These are phyloP conservation scores for Rhopalosiphum nymphaeae DNA, from an alignment of 2,888 invertebrate species.

Conservation along the genomic window DNA sequence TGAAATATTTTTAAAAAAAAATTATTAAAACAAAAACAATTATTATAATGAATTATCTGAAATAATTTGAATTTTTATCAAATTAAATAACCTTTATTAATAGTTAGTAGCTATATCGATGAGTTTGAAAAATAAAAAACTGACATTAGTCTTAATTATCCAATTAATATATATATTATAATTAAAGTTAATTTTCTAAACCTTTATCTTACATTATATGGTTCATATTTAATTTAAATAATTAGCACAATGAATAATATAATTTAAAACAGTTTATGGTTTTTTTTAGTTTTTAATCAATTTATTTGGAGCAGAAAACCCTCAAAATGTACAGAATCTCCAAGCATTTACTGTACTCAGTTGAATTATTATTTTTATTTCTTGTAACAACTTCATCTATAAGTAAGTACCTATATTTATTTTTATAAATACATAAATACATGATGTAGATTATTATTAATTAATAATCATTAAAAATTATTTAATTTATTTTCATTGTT, in stretches of 20 bases:
- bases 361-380: constrained; percentile 18
- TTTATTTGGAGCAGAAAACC: constrained; percentile 1
- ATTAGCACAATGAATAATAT: not conserved
- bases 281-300: constrained; percentile 24
- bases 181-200: not conserved
- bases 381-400: constrained; percentile 40
- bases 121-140: not conserved
- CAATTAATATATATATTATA: not conserved
- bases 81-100: constrained; percentile 5
- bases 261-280: not conserved
- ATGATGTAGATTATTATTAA: not conserved
- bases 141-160: not conserved
- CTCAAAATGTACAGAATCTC: constrained; percentile 46
- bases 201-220: not conserved
- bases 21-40: not conserved
- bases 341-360: constrained; percentile 38
- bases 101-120: not conserved
- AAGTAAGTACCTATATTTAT: constrained; percentile 47
- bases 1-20: not conserved
- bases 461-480: not conserved
- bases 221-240: not conserved
- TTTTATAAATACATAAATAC: not conserved
- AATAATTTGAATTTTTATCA: constrained; percentile 2
- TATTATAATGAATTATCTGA: not conserved
- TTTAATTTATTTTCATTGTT: not conserved